Conservation (phyloP, 1,140 invertebrate species). For the Orchestia grillus region DNA sequence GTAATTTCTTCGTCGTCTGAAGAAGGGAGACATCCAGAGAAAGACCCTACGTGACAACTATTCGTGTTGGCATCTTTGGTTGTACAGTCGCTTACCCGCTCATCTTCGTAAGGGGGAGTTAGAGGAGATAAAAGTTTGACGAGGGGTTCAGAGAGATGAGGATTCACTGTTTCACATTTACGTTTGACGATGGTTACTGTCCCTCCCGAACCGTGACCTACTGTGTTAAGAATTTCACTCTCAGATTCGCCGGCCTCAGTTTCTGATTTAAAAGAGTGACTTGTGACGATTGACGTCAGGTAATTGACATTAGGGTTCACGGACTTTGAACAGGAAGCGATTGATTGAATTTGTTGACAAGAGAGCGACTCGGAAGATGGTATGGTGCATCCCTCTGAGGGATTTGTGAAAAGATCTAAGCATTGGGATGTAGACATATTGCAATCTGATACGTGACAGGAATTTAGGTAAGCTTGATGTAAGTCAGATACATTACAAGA, state of each 20-base stretch:
- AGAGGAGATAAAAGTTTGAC: slow-evolving; percentile 62
- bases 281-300: background rate
- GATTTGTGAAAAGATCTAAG: background rate
- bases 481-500: background rate
- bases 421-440: background rate
- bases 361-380: background rate
- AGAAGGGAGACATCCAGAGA: slow-evolving; percentile 60
- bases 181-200: slow-evolving; percentile 65
- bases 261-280: slow-evolving; percentile 54
- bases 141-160: slow-evolving; percentile 62
- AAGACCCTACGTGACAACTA: slow-evolving; percentile 60
- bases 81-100: background rate
- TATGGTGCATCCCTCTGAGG: background rate
- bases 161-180: slow-evolving; percentile 31
- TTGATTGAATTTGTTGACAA: background rate
- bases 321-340: background rate
- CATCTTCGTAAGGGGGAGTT: slow-evolving; percentile 59
- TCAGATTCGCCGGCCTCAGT: slow-evolving; percentile 53
- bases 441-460: background rate
- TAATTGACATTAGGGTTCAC: background rate
- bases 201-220: slow-evolving; percentile 64
- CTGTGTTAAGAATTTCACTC: slow-evolving; percentile 64
- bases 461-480: background rate
- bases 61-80: background rate
- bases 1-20: slow-evolving; percentile 67